Base-by-base conservation (phyloP, 2,113 vertebrate species). In the Carassius gibelio region DNA sequence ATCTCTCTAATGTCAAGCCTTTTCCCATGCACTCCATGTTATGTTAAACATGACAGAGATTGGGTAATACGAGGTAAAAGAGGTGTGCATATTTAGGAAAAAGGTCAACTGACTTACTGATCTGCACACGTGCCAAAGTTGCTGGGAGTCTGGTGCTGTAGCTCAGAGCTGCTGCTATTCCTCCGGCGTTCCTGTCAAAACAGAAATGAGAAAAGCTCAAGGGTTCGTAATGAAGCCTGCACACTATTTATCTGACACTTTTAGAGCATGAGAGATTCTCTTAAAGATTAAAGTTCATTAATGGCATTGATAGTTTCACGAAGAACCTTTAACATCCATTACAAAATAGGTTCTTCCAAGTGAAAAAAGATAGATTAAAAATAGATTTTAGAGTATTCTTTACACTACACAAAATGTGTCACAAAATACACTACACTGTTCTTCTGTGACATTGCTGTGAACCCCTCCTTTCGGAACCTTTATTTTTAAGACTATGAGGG, bases 41-140 rank as follows among this genome's bases (percentile, higher is more conserved):
- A 4, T 71, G 8, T 42, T 21, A 26, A 62, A 79, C 0, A 36
- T 9, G 57, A 62, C 26, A 62, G 21, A 42, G 3, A 8, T 45
- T 9, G 36, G 2, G 38, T 50, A 81, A 68, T 81, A 38, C 48
- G n/a, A 81, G 21, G 59, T 81, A 45, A 81, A 50, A 19, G n/a
- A 11, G 62, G 61, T 66, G 78, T 30, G 42, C 23, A 68, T 81
- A 14, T 59, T 68, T 30, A 26, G 3, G 5, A 19, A 50, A 81
- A 68, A 68, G 23, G 10, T 81, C 76, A 79, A 61, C 14, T 34
- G n/a, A 45, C 42, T 64, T 34, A 81, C 42, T 5, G 4, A 81
- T 62, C 36, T 17, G 21, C 17, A 11, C 17, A 30, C 8, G 5
- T 38, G 52, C 3, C n/a, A 23, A 1, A 62, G 21, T 79, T 17